Base-by-base conservation (phyloP, 2,888 invertebrate genomes). In the Phania funesta region DNA sequence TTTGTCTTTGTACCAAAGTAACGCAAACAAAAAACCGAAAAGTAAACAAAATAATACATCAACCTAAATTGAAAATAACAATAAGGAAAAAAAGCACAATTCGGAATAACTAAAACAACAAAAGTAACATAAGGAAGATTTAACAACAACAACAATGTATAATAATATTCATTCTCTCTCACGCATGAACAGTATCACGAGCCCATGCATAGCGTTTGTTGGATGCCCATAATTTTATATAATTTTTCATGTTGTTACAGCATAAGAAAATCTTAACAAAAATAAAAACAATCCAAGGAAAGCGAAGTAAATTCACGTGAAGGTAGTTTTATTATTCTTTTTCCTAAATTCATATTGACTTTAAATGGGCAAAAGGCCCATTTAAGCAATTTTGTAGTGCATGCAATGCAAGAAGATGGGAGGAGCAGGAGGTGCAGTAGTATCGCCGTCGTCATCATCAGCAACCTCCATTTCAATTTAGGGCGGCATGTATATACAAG, bases 401-500 rank as follows among this genome's bases (percentile, higher is more conserved):
- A 29, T 29, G 7, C 5, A 35, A 16, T 20, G n/a, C 8, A 35
- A n/a, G 26, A 73, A 44, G 64, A 22, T 64, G 74, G 52, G 32
- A 54, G 54, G 65, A 50, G 22, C 22, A 65, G 48, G 60, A 62
- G 78, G 29, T 35, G 48, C 54, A 73, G 29, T 44, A 67, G 20
- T 62, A 58, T 54, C 54, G 32, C 32, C 74, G 20, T 50, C 38
- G 11, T 24, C 48, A 11, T 64, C 56, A 20, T 24, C 54, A 50
- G 16, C 62, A 62, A 50, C 80, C 71, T 65, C 65, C 56, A 75
- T 64, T 65, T 56, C 58, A 78, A 82, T 75, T 78, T 82, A 65
- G 78, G 82, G 82, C 78, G 82, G 70, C 50, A 70, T 78, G 64
- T 60, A 75, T 75, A 82, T 73, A 82, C 16, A 35, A 35, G 7